These are phyloP conservation scores for Geodia barretti DNA, from an alignment of 37 sponge, comb jelly and placozoan genomes.

Conservation along the genomic window DNA sequence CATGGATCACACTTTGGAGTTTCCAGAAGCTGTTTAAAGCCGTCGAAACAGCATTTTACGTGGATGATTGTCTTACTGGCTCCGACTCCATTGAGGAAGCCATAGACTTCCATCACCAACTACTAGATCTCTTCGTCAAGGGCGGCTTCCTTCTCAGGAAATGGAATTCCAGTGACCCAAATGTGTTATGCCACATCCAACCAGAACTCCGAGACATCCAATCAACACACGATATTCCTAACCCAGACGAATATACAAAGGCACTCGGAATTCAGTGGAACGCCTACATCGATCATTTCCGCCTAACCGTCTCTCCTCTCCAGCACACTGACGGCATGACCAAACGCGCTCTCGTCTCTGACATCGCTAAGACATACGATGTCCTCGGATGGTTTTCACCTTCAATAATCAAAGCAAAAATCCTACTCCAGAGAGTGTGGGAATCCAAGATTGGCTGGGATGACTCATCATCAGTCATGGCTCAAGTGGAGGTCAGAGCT, in stretches of 20 bases:
- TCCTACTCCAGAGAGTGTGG: constrained; percentile 20
- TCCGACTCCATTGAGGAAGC: constrained; percentile 11
- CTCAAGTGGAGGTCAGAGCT: not conserved
- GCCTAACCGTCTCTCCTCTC: too few relatives aligned
- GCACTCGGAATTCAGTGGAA: too few relatives aligned
- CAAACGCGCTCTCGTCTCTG: constrained; percentile 35
- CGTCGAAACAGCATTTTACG: constrained; percentile 26
- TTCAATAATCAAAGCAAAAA: constrained; percentile 18
- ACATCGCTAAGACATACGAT: constrained; percentile 25
- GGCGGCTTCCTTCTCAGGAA: constrained; percentile 14
- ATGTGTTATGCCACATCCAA: not conserved
- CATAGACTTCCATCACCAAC: not conserved
- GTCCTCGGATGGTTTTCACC: constrained; percentile 42
- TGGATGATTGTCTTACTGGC: constrained; percentile 27
- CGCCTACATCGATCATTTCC: too few relatives aligned
- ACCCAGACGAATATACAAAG: too few relatives aligned
- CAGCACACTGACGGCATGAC: constrained; percentile 9
- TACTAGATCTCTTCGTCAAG: not conserved
- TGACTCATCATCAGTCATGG: constrained; percentile 1
- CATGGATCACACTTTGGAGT: constrained; percentile 1
- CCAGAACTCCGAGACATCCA: constrained; percentile 1
- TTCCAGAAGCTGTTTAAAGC: constrained; percentile 16
- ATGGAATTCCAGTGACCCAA: constrained; percentile 18
- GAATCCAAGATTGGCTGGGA: constrained; percentile 24
- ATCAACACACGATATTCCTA: too few relatives aligned